Conservation (phyloP, 2,888 invertebrate genomes). For the Rhyacophila evoluta region DNA sequence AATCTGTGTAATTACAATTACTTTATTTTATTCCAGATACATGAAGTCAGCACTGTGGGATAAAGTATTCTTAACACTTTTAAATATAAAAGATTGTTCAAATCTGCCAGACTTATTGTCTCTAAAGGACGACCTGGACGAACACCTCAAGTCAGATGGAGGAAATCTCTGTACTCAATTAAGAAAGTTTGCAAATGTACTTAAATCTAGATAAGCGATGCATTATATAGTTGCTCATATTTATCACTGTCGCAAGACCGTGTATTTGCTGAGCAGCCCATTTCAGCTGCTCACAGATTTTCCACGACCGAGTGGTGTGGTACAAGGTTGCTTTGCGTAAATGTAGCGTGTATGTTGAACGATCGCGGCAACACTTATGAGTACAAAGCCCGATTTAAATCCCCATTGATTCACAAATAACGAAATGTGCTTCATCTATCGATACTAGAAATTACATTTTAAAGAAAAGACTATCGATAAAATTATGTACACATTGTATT, state of each 20-base stretch:
- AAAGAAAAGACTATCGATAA: not conserved
- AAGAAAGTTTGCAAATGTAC: slow-evolving; percentile 68
- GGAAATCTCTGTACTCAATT: slow-evolving; percentile 63
- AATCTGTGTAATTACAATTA: too few species aligned
- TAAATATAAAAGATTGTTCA: slow-evolving; percentile 85
- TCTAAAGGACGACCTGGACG: slow-evolving; percentile 67
- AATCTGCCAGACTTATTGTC: slow-evolving; percentile 79
- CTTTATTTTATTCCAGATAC: slow-evolving; percentile 71
- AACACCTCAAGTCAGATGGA: slow-evolving; percentile 59
- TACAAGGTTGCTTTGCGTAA: too few species aligned
- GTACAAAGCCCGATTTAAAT: not conserved
- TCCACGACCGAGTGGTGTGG: too few species aligned
- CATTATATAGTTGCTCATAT: not conserved
- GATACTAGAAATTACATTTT: not conserved
- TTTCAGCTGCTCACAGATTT: too few species aligned
- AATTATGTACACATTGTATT: not conserved
- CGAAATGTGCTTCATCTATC: not conserved
- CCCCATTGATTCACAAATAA: not conserved
- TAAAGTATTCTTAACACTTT: slow-evolving; percentile 80
- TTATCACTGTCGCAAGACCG: not conserved
- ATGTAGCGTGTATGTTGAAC: too few species aligned
- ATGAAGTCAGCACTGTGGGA: slow-evolving; percentile 82
- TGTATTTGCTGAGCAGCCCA: too few species aligned
- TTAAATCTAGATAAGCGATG: slow-evolving; percentile 67
- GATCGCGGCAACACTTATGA: too few species aligned